Evolutionary conservation across 2,888 invertebrate genomes (phyloP).

Genomic region (Seladonia tumulorum): DNA sequence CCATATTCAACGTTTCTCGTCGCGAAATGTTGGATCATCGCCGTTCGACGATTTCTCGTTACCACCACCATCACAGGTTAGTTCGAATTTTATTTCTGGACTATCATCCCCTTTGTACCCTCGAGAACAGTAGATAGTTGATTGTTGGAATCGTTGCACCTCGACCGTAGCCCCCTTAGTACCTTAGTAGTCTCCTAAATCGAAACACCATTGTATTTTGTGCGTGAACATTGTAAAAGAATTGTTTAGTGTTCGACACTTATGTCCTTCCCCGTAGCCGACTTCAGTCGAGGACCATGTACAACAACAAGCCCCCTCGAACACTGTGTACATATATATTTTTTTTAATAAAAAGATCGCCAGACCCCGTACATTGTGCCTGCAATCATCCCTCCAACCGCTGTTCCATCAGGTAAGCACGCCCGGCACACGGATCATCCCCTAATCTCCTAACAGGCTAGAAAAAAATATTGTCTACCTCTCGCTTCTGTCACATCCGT

Average conservation of each 20-base stretch:
- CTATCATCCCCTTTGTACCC: neutral
- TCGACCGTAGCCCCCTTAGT: neutral
- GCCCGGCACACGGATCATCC: constrained; percentile 13
- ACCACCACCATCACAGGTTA: constrained; percentile 47
- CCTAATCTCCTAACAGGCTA: neutral
- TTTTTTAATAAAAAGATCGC: constrained; percentile 43
- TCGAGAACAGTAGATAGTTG: neutral
- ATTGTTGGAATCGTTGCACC: neutral
- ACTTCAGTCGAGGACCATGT: neutral
- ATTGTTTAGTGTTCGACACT: neutral
- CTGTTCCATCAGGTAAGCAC: constrained; percentile 34
- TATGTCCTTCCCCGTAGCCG: constrained; percentile 6
- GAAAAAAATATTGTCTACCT: neutral
- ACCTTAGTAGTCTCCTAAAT: neutral
- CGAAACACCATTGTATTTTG: neutral
- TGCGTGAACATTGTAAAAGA: constrained; percentile 7
- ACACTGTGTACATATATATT: constrained; percentile 42
- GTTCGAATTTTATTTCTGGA: constrained; percentile 9
- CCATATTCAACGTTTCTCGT: constrained; percentile 85
- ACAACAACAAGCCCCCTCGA: constrained; percentile 7
- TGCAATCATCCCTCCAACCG: constrained; percentile 32
- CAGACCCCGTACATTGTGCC: constrained; percentile 11
- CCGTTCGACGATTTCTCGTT: neutral
- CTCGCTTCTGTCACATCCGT: neutral
- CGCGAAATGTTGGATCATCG: neutral